Evolutionary conservation across 37 sponge, comb jelly and placozoan species (phyloP).

Genomic region (Theonella swinhoei): DNA sequence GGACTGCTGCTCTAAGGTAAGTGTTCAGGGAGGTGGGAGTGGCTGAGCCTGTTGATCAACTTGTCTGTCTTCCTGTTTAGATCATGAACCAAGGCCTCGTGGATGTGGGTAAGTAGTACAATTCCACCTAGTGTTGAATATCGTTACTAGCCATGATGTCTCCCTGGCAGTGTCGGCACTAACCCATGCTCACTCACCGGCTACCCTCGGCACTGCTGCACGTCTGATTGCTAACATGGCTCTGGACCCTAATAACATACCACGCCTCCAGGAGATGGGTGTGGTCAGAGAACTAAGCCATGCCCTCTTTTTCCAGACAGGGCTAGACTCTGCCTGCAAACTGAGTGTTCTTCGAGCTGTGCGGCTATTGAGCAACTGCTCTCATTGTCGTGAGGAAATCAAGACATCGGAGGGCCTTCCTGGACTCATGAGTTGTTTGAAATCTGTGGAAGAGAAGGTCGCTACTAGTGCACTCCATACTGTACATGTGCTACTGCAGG

Average conservation of each 20-base stretch:
- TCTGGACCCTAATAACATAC: neutral
- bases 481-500: neutral
- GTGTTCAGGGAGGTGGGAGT: neutral
- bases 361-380: conserved; percentile 1
- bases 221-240: conserved; percentile 63
- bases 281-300: conserved; percentile 10
- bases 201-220: conserved; percentile 26
- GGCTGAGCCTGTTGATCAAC: neutral
- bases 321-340: conserved; percentile 22
- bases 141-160: neutral
- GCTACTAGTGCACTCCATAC: conserved; percentile 24
- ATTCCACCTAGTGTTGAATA: neutral
- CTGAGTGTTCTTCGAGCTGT: conserved; percentile 44
- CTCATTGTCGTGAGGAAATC: conserved; percentile 31
- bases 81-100: conserved; percentile 23
- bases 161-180: conserved; percentile 17
- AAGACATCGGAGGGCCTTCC: conserved; percentile 6
- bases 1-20: conserved; percentile 31
- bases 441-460: conserved; percentile 7
- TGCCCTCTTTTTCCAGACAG: neutral
- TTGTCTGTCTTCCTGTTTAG: conserved; percentile 7
- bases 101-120: conserved; percentile 34
- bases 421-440: conserved; percentile 27
- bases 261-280: neutral
- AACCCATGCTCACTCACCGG: neutral